Base-by-base conservation (phyloP, 2,888 invertebrate species). In the Endomychus coccineus region DNA sequence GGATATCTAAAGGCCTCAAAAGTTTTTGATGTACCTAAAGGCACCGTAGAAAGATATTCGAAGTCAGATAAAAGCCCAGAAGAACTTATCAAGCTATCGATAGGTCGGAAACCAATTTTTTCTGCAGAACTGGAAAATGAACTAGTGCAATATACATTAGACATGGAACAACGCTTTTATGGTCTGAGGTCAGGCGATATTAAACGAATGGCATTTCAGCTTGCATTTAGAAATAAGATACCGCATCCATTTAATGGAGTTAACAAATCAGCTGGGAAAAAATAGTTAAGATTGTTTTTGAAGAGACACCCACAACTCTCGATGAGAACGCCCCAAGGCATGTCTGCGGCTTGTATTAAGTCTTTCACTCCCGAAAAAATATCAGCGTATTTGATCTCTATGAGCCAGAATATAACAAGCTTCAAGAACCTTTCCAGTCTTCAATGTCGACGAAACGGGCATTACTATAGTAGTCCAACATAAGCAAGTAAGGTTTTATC, bases 371-470 rank as follows among this genome's bases (percentile, higher is more conserved):
- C n/a, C n/a, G n/a, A n/a, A n/a, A n/a, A n/a, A n/a, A n/a, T n/a
- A n/a, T n/a, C n/a, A n/a, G n/a, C n/a, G n/a, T n/a, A n/a, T n/a
- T n/a, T n/a, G n/a, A n/a, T n/a, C n/a, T n/a, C n/a, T n/a, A n/a
- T n/a, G n/a, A n/a, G n/a, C n/a, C n/a, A n/a, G n/a, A n/a, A n/a
- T n/a, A n/a, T n/a, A n/a, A n/a, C n/a, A n/a, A n/a, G n/a, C n/a
- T n/a, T n/a, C n/a, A n/a, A n/a, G n/a, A n/a, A n/a, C n/a, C n/a
- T n/a, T n/a, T n/a, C n/a, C n/a, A n/a, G n/a, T n/a, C n/a, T 49
- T 28, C 15, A 53, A 54, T 43, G 45, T 52, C 9, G 51, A 55
- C 27, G 54, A 56, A 37, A 54, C 49, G 12, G 55, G 54, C 11
- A n/a, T n/a, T n/a, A 24, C 56, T n/a, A 42, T 46, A n/a, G 40